Evolutionary conservation across 1,140 invertebrate genomes (phyloP), one percentile per base, ranked within the genome.

Genomic region (Tetramorium simillimum): DNA sequence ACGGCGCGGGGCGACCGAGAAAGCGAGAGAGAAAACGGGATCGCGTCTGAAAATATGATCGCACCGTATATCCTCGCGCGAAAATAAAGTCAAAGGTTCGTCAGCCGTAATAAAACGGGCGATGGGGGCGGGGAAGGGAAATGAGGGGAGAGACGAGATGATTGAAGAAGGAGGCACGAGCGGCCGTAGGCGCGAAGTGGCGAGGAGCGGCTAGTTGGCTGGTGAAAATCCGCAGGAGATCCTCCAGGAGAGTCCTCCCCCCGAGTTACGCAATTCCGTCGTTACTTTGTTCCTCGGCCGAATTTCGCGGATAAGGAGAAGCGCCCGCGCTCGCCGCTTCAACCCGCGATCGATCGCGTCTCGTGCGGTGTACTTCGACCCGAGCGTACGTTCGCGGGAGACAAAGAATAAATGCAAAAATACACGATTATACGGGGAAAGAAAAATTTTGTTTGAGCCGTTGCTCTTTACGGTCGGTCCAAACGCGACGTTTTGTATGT

Each of bases 21-120:
- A 28, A 77, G 49, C 9, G 3, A 33, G 58, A 65, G 37, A 28
- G 80, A 73, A 51, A 82, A 58, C 56, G 67, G 43, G 53, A 75
- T 75, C 24, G 56, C 18, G 72, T 46, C 72, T 46, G 75, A 75
- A 90, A 89, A 85, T 89, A 89, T 58, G 67, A 87, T 75, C 63
- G 49, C 16, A 43, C 21, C 40, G 24, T 75, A 69, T 60, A 87
- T 82, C 60, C 75, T 87, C 49, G 78, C 37, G 76, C 67, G 60
- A 69, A 70, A 82, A 82, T 82, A 70, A 86, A 86, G 76, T 81
- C 76, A 72, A 86, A 69, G 63, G 65, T 81, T 86, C 53, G 85
- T 70, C 49, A 82, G 77, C 21, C 67, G 43, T 60, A 37, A 67
- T 67, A 37, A 21, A 51, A 49, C 24, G 33, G 3, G 5, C 6